Evolutionary conservation across 2,888 invertebrate genomes (phyloP).

Genomic region (Agrotis puta): DNA sequence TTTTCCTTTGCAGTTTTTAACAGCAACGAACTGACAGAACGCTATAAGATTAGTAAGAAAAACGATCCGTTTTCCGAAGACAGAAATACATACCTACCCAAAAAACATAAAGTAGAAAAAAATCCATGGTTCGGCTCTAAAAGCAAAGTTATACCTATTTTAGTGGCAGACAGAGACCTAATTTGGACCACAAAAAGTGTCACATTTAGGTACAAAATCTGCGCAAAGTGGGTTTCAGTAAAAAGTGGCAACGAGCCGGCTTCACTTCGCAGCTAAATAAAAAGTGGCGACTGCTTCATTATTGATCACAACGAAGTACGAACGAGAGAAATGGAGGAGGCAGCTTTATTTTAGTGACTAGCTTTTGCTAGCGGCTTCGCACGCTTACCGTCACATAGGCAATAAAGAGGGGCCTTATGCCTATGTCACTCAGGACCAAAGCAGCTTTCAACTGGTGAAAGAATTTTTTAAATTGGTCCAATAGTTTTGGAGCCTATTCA

Average conservation of each 20-base stretch:
- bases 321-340: slow-evolving; percentile 42
- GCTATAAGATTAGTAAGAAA: neutral
- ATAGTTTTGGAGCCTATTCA: too few relatives aligned
- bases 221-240: slow-evolving; percentile 40
- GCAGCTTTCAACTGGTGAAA: too few relatives aligned
- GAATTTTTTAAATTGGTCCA: too few relatives aligned
- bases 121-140: neutral
- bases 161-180: slow-evolving; percentile 41
- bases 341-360: neutral
- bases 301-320: slow-evolving; percentile 51
- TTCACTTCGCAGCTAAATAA: slow-evolving; percentile 59
- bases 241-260: slow-evolving; percentile 50
- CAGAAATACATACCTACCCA: too few relatives aligned
- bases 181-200: slow-evolving; percentile 51
- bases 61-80: neutral
- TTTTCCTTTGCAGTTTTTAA: neutral
- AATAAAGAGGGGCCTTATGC: too few relatives aligned
- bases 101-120: slow-evolving; percentile 4
- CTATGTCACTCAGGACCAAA: too few relatives aligned
- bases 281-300: slow-evolving; percentile 68
- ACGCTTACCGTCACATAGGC: too few relatives aligned
- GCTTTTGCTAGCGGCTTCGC: too few relatives aligned
- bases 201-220: slow-evolving; percentile 37
- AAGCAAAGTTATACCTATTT: slow-evolving; percentile 10
- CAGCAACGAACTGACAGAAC: slow-evolving; percentile 1